phyloP scores from a whole-genome alignment of 2,797 vertebrate genomes.

The Emys orbicularis region DNA sequence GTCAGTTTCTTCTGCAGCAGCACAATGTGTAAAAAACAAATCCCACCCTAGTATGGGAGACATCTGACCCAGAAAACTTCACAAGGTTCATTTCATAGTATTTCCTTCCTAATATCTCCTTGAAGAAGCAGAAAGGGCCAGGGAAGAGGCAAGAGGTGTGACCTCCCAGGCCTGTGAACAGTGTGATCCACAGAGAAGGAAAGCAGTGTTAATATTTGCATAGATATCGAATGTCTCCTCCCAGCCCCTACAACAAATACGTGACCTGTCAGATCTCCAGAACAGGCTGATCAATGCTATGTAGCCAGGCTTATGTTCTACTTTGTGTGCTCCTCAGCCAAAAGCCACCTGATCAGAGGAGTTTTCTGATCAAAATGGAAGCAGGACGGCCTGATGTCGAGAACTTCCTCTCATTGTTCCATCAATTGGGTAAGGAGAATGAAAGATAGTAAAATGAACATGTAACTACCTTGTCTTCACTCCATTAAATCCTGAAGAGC shows the following conservation, averaged over 20 bases:
- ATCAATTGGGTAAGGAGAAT: too few species aligned
- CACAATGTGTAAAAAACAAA: constrained; percentile 55
- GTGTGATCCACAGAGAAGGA: neutral
- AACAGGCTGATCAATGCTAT: neutral
- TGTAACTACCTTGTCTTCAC: too few species aligned
- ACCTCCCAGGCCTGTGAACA: neutral
- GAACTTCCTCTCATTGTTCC: neutral
- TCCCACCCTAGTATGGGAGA: constrained; percentile 40
- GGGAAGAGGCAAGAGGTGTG: neutral
- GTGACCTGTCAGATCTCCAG: neutral
- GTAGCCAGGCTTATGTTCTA: neutral
- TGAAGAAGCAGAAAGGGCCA: neutral
- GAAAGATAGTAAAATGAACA: too few species aligned
- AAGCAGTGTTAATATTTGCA: neutral
- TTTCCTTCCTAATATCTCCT: constrained; percentile 4
- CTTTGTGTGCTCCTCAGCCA: neutral
- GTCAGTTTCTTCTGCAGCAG: constrained; percentile 45
- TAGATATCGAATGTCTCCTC: neutral
- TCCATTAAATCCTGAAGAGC: too few species aligned
- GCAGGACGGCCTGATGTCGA: neutral
- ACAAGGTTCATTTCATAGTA: constrained; percentile 43
- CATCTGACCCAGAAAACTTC: constrained; percentile 46
- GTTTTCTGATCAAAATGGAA: neutral
- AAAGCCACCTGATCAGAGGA: neutral
- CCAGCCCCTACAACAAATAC: neutral